A percentile compares a stretch with the other conserved stretches of the same genome.
These are phyloP conservation scores for Eulemur mongoz DNA, from an alignment of 2,797 vertebrate genomes.

Conservation along the genomic window DNA sequence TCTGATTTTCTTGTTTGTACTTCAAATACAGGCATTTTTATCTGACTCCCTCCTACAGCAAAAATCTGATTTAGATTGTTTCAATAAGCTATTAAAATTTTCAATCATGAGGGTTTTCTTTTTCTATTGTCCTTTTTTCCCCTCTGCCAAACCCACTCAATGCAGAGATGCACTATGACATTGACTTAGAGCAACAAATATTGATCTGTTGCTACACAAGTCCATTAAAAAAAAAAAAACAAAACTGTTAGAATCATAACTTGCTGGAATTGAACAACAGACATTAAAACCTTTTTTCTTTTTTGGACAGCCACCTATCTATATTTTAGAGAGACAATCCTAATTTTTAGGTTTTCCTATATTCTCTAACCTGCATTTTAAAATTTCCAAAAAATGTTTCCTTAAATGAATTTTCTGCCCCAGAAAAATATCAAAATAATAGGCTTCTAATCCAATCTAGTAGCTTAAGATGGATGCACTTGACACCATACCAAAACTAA, in stretches of 20 bases:
- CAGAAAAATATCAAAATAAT: constrained; percentile 25
- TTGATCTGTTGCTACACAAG: constrained; percentile 67
- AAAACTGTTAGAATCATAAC: constrained; percentile 62
- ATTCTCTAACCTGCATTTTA: constrained; percentile 17
- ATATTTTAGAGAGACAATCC: constrained; percentile 36
- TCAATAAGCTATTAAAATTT: constrained; percentile 80
- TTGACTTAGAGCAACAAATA: constrained; percentile 64
- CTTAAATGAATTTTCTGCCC: constrained; percentile 33
- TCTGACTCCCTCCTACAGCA: constrained; percentile 69
- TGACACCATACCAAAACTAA: constrained; percentile 37
- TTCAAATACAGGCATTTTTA: constrained; percentile 77
- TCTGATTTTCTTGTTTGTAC: constrained; percentile 70
- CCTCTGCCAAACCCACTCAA: constrained; percentile 42
- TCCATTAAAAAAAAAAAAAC: constrained; percentile 11
- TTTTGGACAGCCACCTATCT: background rate
- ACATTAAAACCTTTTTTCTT: background rate
- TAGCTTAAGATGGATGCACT: constrained; percentile 17
- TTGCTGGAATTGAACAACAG: constrained; percentile 58
- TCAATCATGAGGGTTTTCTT: constrained; percentile 68
- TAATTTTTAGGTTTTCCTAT: constrained; percentile 51
- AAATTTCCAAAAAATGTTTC: background rate
- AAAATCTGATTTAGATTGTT: constrained; percentile 77
- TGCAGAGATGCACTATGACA: constrained; percentile 64
- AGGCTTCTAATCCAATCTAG: constrained; percentile 5
- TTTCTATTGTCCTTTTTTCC: constrained; percentile 64